Conservation (phyloP, 2,888 invertebrate genomes). For the Drosophila tanythrix region DNA sequence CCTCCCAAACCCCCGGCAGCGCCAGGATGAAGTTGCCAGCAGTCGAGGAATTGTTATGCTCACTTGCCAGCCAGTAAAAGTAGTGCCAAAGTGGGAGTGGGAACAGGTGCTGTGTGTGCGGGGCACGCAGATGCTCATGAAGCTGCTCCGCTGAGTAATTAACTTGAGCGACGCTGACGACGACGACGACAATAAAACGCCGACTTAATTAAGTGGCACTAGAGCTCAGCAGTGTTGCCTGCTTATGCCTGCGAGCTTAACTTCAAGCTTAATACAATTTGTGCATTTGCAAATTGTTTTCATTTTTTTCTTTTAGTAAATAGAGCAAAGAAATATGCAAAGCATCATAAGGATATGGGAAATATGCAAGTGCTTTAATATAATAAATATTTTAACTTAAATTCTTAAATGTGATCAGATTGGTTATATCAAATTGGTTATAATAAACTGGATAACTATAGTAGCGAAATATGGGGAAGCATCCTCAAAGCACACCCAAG, state of each 20-base stretch:
- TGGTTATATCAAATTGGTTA: neutral
- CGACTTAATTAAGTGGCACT: slow-evolving; percentile 80
- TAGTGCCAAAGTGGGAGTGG: slow-evolving; percentile 54
- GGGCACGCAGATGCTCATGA: slow-evolving; percentile 5
- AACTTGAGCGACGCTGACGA: slow-evolving; percentile 68
- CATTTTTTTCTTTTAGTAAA: slow-evolving; percentile 2
- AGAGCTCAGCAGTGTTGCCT: slow-evolving; percentile 57
- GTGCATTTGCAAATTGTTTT: slow-evolving; percentile 28
- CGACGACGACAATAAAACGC: slow-evolving; percentile 71
- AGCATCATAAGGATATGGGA: neutral
- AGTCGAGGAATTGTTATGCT: slow-evolving; percentile 72
- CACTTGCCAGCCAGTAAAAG: slow-evolving; percentile 73
- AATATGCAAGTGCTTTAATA: neutral
- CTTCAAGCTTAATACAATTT: slow-evolving; percentile 41
- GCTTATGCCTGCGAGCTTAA: slow-evolving; percentile 5
- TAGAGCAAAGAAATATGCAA: slow-evolving; percentile 2
- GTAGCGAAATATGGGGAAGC: neutral
- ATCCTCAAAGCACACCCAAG: neutral
- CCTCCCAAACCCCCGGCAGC: slow-evolving; percentile 1
- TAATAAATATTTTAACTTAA: neutral
- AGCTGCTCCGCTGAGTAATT: slow-evolving; percentile 66
- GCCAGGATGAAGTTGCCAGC: slow-evolving; percentile 43
- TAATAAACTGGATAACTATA: neutral
- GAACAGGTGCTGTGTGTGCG: slow-evolving; percentile 6
- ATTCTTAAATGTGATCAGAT: neutral